Evolutionary conservation across 1,140 invertebrate species (phyloP).

Genomic region (Eubasilissa regina): DNA sequence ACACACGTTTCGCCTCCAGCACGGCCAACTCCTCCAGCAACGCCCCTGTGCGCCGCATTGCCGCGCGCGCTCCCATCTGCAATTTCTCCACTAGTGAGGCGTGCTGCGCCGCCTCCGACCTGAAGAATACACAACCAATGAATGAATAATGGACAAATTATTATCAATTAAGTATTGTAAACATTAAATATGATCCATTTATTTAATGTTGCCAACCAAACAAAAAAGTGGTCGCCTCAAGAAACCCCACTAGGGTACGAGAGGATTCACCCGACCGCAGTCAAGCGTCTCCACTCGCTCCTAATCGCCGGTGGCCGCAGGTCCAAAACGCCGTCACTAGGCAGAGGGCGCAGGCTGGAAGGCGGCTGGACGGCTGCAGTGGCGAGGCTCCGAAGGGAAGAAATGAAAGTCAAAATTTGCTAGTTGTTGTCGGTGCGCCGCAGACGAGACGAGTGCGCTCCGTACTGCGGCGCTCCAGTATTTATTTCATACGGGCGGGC

Average conservation of each 20-base stretch:
- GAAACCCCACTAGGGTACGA: too few species aligned
- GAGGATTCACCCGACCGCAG: too few species aligned
- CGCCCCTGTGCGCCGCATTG: too few species aligned
- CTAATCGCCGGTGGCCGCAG: background rate
- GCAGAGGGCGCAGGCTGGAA: too few species aligned
- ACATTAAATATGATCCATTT: background rate
- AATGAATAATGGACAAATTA: background rate
- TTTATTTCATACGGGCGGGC: too few species aligned
- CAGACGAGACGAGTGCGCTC: too few species aligned
- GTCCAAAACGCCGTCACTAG: background rate
- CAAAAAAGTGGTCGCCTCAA: too few species aligned
- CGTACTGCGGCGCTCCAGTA: too few species aligned
- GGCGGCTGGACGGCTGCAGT: too few species aligned
- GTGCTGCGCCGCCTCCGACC: background rate
- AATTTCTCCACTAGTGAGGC: conserved; percentile 6
- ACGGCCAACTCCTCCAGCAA: conserved; percentile 15
- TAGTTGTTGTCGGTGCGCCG: too few species aligned
- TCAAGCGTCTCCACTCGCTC: background rate
- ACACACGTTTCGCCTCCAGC: background rate
- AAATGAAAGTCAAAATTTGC: too few species aligned
- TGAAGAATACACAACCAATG: background rate
- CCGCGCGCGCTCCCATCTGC: background rate
- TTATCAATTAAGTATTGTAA: background rate
- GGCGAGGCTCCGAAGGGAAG: too few species aligned
- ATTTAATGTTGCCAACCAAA: background rate